Percentiles rank a stretch among this genome's conserved stretches.
Conservation (phyloP, 2,888 invertebrate genomes). For the Lepidochitona cinerea region DNA sequence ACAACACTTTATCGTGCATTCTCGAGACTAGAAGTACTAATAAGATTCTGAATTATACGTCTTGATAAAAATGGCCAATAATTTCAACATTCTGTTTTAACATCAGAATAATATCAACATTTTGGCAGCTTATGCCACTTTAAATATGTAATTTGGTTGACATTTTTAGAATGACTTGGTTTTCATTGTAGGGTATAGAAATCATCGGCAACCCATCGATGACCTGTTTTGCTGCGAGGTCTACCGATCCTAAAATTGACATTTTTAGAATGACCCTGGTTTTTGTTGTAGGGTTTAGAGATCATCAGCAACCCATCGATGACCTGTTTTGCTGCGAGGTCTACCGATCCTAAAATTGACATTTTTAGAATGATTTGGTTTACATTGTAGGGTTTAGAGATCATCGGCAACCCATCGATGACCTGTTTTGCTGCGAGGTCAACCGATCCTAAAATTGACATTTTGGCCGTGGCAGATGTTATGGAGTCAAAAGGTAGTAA, state of each 20-base stretch:
- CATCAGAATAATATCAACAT: no score
- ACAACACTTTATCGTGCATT: no score
- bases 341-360: conserved; percentile 53
- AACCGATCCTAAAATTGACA: conserved; percentile 52
- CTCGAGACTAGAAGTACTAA: no score
- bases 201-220: conserved; percentile 63
- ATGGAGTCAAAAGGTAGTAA: conserved; percentile 60
- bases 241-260: conserved; percentile 53
- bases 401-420: conserved; percentile 64
- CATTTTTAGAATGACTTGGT: no score
- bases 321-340: conserved; percentile 63
- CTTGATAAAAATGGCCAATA: no score
- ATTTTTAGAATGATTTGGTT: no score
- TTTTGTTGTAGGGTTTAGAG: conserved; percentile 61
- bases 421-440: conserved; percentile 62
- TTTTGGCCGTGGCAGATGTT: conserved; percentile 62
- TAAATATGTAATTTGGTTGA: no score
- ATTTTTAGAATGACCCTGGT: no score
- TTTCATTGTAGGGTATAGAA: conserved; percentile 59
- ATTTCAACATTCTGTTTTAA: no score
- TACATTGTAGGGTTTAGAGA: conserved; percentile 61
- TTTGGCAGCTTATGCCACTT: no score
- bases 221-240: conserved; percentile 63
- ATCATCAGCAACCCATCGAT: conserved; percentile 62
- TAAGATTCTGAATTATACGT: no score